Base-by-base conservation (phyloP, 2,113 vertebrate species). In the Orthonyx spaldingii region DNA sequence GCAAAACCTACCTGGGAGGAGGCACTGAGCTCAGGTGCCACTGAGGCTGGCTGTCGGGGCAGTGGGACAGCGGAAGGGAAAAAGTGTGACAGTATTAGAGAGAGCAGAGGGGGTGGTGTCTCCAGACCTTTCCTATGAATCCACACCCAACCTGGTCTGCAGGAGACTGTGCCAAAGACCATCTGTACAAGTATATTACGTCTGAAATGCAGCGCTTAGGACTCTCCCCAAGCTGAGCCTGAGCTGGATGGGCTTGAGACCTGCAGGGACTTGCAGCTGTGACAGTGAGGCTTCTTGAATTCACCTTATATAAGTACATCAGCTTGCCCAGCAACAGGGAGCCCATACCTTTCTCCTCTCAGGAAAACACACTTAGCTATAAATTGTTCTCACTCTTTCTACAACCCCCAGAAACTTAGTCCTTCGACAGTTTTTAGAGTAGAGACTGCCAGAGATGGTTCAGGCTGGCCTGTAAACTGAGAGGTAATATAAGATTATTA, bases 131-230 rank as follows among this genome's bases (percentile, higher is more conserved):
- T 66, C 23, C 17, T 55, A 1, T 28, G 39, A 57, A 53, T 5
- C 22, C 15, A 24, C 8, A 33, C 27, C 26, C 52, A 10, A 32
- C 12, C 39, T 42, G 10, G 5, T 26, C 52, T 85, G 22, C 50
- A 41, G 41, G 9, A 77, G 3, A 21, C 35, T 50, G 6, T 60
- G 50, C 24, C 46, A 75, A 44, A 61, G 12, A 42, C 8, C 24
- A n/a, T 12, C 21, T 0, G 0, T 53, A 28, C 5, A 71, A 42
- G 7, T 20, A 26, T 12, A 30, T 27, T 18, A 35, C 13, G 39
- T 26, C 22, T 1, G 3, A 90, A 92, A 80, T 14, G 13, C 7
- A 57, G n/a, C n/a, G 32, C 17, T 46, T 26, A 11, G 57, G n/a
- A 46, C 42, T 68, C 2, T 27, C 16, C 19, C 9, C 22, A 35